Conservation (phyloP, 2,113 vertebrate species). For the Oreochromis aureus region DNA sequence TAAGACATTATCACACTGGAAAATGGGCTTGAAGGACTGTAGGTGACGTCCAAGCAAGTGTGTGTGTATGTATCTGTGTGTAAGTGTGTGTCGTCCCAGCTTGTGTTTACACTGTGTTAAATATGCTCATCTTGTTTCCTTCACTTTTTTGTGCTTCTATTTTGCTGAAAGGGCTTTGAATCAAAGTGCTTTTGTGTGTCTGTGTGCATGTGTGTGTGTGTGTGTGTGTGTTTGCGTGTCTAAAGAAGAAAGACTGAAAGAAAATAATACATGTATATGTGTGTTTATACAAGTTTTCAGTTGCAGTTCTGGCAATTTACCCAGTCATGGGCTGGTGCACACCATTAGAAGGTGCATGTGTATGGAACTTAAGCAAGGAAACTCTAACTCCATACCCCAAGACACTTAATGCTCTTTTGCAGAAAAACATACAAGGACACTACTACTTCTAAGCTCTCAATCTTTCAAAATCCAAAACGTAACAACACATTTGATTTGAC, state of each 20-base stretch:
- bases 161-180: neutral
- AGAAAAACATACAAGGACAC: neutral
- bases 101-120: constrained; percentile 41
- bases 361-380: constrained; percentile 18
- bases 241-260: neutral
- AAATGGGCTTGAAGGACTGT: constrained; percentile 52
- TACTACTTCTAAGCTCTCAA: neutral
- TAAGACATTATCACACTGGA: constrained; percentile 64
- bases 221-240: neutral
- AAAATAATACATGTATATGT: neutral
- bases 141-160: neutral
- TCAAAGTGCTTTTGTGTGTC: neutral
- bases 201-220: neutral
- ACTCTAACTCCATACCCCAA: constrained; percentile 14
- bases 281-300: neutral
- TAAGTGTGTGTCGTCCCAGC: neutral
- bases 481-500: constrained; percentile 14
- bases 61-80: neutral
- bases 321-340: constrained; percentile 30
- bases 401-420: neutral
- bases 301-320: constrained; percentile 24
- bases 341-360: constrained; percentile 30
- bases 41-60: constrained; percentile 23
- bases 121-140: constrained; percentile 20
- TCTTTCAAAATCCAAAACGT: constrained; percentile 17